Conservation (phyloP, 2,797 vertebrate genomes). For the Xyrichtys novacula region DNA sequence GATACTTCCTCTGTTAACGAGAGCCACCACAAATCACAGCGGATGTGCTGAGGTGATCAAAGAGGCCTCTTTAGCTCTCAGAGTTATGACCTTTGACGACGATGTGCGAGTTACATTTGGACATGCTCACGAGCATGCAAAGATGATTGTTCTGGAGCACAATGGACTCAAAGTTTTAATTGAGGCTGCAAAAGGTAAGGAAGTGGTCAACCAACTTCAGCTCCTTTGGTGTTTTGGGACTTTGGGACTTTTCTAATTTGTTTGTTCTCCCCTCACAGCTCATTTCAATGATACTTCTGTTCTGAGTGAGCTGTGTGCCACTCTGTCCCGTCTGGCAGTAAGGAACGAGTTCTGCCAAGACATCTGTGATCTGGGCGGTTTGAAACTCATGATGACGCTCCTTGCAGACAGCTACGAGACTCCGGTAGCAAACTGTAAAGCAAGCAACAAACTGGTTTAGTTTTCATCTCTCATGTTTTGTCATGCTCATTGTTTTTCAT, state of each 20-base stretch:
- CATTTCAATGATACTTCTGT: constrained; percentile 84
- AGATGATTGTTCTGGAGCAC: constrained; percentile 93
- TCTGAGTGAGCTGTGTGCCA: constrained; percentile 92
- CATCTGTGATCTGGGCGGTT: constrained; percentile 93
- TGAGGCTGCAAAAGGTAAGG: constrained; percentile 91
- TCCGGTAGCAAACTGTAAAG: constrained; percentile 77
- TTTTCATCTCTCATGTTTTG: background rate
- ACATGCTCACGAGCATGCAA: constrained; percentile 92
- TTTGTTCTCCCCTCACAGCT: constrained; percentile 70
- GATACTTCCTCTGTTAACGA: constrained; percentile 83
- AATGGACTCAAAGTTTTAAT: constrained; percentile 90
- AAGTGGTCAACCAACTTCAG: background rate
- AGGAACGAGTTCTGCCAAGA: constrained; percentile 98
- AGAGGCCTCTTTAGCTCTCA: constrained; percentile 85
- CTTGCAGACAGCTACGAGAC: constrained; percentile 90
- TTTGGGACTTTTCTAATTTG: background rate
- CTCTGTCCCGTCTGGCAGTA: constrained; percentile 91
- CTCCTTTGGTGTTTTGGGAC: background rate
- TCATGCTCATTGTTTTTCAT: constrained; percentile 18
- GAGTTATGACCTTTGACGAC: constrained; percentile 94
- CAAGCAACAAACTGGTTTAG: background rate
- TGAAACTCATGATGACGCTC: constrained; percentile 89
- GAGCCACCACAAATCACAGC: constrained; percentile 77
- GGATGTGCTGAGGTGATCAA: constrained; percentile 82
- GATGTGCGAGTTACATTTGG: constrained; percentile 94